Conservation (phyloP, 64 coral and sea anemone species). For the Exaiptasia diaphana region DNA sequence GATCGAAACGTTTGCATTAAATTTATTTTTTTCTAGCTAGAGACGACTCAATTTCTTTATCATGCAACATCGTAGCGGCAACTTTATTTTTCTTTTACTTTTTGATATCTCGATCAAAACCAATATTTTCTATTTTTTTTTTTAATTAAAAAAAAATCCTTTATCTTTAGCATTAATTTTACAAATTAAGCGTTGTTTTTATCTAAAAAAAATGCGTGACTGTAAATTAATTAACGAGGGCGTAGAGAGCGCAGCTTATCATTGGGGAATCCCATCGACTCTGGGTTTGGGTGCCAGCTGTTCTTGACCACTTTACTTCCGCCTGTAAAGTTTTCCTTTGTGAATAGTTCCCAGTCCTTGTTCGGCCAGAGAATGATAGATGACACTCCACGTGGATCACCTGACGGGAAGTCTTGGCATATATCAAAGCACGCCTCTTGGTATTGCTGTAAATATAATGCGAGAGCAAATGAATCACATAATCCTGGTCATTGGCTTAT, state of each 20-base stretch:
- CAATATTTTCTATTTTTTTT: not conserved
- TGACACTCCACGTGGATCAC: not conserved
- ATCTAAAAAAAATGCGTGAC: not conserved
- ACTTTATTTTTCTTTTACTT: no score
- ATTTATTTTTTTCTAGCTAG: no score
- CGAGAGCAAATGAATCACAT: not conserved
- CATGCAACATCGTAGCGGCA: no score
- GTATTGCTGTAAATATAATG: not conserved
- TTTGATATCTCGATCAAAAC: no score
- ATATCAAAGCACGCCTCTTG: not conserved
- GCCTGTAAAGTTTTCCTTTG: not conserved
- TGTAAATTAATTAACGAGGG: not conserved
- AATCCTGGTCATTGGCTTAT: not conserved
- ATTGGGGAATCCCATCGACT: not conserved
- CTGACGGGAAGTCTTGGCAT: not conserved
- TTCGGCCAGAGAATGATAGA: constrained; percentile 4
- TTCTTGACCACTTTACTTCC: not conserved
- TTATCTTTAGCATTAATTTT: not conserved
- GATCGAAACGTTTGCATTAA: no score
- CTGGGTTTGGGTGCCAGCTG: not conserved
- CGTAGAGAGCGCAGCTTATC: not conserved
- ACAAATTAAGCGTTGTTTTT: not conserved
- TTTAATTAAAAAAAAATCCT: not conserved
- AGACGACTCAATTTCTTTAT: no score
- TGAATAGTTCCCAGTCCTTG: constrained; percentile 7